Evolutionary conservation across 2,113 vertebrate species (phyloP).

Genomic region (Mormyrus iriodes): DNA sequence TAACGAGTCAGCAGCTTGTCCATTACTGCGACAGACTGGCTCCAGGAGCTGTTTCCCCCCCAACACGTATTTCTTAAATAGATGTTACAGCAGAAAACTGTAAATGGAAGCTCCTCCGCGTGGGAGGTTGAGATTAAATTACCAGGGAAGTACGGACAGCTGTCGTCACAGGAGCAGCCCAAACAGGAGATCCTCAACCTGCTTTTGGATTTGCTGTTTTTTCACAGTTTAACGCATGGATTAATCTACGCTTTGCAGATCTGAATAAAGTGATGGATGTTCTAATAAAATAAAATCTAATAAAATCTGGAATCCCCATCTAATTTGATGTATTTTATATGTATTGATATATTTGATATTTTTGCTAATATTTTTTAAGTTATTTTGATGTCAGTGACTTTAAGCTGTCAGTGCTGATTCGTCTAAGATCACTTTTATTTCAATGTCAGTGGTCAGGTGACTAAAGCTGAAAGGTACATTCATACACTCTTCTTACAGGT

Average conservation of each 20-base stretch:
- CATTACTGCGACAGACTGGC: not conserved
- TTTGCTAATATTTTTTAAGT: too few relatives aligned
- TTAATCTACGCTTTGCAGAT: not conserved
- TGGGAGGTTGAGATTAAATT: not conserved
- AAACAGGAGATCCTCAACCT: not conserved
- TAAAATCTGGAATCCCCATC: not conserved
- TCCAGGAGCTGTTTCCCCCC: not conserved
- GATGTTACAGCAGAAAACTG: not conserved
- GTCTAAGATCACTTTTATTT: not conserved
- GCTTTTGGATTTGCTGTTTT: not conserved
- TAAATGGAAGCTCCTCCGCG: not conserved
- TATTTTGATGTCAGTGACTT: not conserved
- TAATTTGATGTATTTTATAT: not conserved
- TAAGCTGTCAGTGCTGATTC: too few relatives aligned
- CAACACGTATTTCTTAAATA: not conserved
- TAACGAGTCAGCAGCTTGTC: constrained; percentile 8
- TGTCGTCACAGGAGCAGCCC: not conserved
- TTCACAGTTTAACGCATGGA: not conserved
- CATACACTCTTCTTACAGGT: not conserved
- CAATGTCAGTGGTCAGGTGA: not conserved
- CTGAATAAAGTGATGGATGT: constrained; percentile 3
- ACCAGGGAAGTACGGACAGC: not conserved
- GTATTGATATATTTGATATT: too few relatives aligned
- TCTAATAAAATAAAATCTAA: not conserved
- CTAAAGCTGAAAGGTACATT: not conserved